Conservation (phyloP, 92 coral and sea anemone species). For the Zoanthus gigantus region DNA sequence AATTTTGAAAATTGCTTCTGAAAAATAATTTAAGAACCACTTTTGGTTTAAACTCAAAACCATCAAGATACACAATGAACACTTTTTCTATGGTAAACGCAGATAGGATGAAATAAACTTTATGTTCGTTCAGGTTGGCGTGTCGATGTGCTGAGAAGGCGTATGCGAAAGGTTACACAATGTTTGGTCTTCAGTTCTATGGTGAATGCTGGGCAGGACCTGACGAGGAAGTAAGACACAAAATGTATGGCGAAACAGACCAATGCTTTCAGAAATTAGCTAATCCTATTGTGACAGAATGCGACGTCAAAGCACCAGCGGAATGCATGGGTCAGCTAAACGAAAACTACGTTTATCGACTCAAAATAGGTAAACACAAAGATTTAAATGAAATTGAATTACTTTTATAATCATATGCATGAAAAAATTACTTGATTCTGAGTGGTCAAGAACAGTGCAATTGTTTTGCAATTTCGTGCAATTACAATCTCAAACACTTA, state of each 20-base stretch:
- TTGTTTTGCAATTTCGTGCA: no score
- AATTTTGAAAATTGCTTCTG: no score
- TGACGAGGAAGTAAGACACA: neutral
- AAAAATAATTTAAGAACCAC: no score
- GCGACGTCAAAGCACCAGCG: neutral
- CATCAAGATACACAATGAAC: no score
- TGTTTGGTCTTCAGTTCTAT: neutral
- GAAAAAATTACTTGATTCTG: no score
- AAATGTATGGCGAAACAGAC: neutral
- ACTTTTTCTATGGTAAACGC: no score
- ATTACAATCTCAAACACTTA: no score
- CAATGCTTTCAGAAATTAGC: neutral
- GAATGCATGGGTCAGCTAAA: neutral
- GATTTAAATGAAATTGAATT: no score
- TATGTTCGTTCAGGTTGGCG: neutral
- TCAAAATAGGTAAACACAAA: neutral
- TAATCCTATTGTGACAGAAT: neutral
- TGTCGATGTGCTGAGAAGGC: neutral
- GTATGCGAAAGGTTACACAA: neutral
- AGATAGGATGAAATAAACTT: neutral
- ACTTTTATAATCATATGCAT: no score
- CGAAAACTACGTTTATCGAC: neutral
- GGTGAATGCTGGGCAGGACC: neutral
- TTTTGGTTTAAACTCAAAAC: no score
- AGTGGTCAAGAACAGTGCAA: no score